These are phyloP conservation scores for Bubo blakistoni DNA, from an alignment of 2,113 vertebrate species.

Conservation along the genomic window DNA sequence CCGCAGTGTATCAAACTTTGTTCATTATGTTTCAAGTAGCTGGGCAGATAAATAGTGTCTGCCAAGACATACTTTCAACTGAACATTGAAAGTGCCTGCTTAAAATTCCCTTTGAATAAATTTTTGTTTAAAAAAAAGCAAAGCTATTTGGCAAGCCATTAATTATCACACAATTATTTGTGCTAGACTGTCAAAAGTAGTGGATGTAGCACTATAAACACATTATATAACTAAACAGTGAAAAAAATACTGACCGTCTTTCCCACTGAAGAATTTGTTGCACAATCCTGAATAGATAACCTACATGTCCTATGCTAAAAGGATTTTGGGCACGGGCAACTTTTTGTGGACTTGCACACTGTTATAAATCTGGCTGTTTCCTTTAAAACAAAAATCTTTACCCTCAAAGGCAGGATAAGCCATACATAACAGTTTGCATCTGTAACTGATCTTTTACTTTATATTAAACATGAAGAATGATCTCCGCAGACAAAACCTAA, in stretches of 20 bases:
- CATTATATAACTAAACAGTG: conserved; percentile 11
- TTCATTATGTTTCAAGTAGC: conserved; percentile 36
- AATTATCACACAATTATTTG: conserved; percentile 63
- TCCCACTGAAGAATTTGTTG: not conserved
- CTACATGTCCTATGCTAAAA: not conserved
- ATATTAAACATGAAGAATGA: not conserved
- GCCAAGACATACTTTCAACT: conserved; percentile 42
- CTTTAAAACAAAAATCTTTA: not conserved
- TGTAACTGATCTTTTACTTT: not conserved
- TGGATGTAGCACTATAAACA: not conserved
- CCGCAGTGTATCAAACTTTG: conserved; percentile 21
- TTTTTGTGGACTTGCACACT: not conserved
- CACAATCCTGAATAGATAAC: not conserved
- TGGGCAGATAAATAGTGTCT: conserved; percentile 51
- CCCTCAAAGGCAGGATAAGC: not conserved
- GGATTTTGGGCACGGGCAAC: not conserved
- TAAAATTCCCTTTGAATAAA: conserved; percentile 61
- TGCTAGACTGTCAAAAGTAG: conserved; percentile 28
- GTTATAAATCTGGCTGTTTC: not conserved
- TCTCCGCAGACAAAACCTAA: not conserved
- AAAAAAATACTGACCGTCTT: not conserved
- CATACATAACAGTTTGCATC: not conserved
- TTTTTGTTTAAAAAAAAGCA: conserved; percentile 19
- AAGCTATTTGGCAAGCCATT: conserved; percentile 59
- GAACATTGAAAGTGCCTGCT: conserved; percentile 49